phyloP scores from a whole-genome alignment of 2,888 invertebrate genomes.

The Selenia dentaria region DNA sequence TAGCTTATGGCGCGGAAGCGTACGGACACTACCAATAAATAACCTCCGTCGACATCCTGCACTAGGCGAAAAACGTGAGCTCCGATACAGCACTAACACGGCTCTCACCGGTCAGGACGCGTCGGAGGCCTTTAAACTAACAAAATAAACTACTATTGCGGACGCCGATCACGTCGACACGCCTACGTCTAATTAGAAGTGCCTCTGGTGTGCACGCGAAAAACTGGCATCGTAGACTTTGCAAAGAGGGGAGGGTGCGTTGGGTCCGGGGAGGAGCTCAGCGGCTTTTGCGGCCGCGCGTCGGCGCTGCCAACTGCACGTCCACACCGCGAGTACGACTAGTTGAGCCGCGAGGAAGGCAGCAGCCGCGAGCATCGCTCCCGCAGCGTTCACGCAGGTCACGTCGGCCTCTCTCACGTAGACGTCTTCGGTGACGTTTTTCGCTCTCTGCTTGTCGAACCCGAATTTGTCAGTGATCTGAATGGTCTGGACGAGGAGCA shows the following conservation, averaged over 20 bases:
- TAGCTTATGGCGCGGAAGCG: slow-evolving; percentile 62
- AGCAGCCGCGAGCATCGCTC: slow-evolving; percentile 93
- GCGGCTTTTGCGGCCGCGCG: slow-evolving; percentile 87
- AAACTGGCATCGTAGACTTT: slow-evolving; percentile 95
- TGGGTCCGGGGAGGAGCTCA: slow-evolving; percentile 87
- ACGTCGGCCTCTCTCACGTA: slow-evolving; percentile 86
- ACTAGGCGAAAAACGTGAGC: slow-evolving; percentile 52
- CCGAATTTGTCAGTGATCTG: slow-evolving; percentile 97
- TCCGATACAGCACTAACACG: slow-evolving; percentile 46
- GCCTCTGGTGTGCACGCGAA: slow-evolving; percentile 88
- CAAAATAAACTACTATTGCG: slow-evolving; percentile 81
- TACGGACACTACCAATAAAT: slow-evolving; percentile 68
- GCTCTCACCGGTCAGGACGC: slow-evolving; percentile 63
- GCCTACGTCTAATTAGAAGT: slow-evolving; percentile 70
- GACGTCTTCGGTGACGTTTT: slow-evolving; percentile 87
- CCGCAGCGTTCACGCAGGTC: slow-evolving; percentile 91
- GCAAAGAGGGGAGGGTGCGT: slow-evolving; percentile 87
- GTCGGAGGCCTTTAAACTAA: slow-evolving; percentile 77
- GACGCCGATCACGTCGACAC: slow-evolving; percentile 74
- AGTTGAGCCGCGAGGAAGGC: slow-evolving; percentile 95
- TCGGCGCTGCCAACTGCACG: slow-evolving; percentile 93
- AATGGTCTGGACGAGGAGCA: slow-evolving; percentile 95
- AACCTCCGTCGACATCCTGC: slow-evolving; percentile 75
- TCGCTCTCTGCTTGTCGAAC: slow-evolving; percentile 89
- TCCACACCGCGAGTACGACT: slow-evolving; percentile 94